Base-by-base conservation (phyloP, 2,113 vertebrate genomes). In the Perca fluviatilis region DNA sequence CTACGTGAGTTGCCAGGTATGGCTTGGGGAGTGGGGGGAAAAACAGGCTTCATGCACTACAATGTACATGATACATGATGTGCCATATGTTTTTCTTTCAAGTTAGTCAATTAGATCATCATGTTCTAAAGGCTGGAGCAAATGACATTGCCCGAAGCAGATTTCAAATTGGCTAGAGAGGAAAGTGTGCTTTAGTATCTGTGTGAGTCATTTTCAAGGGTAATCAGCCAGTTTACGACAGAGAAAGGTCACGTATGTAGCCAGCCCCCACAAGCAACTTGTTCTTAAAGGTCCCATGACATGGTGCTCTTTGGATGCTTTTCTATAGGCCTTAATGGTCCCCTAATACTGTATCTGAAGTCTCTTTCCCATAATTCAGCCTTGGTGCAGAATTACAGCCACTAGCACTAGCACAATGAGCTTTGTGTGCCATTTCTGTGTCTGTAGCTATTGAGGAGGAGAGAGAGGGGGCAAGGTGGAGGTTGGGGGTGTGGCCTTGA, bases 141-240 rank as follows among this genome's bases (percentile, higher is more conserved):
- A 51, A 73, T 83, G 86, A 91, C 89, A 82, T 93, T 92, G 90
- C 93, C 93, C 54, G 81, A 60, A 89, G 91, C 89, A 51, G 68
- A 74, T 85, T 86, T 92, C 18, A 82, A 92, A 93, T 88, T 90
- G 83, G 86, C 86, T 72, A 54, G 89, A 90, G 89, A 92, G 77
- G 66, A 89, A 80, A 58, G 85, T 74, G 77, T 82, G 66, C 63
- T 82, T 83, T 65, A 58, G 63, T 47, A 21, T 72, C 57, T 68
- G 36, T 81, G 76, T 86, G 86, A 82, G 86, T 87, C 85, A 84
- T 90, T 90, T 88, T 91, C 91, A 91, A 91, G 93, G 91, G 83
- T 82, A 88, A 53, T 2, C 79, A 43, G 70, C 56, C 43, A 79
- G 56, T 80, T 73, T 80, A 63, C 21, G 56, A 83, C 58, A 79